Base-by-base conservation (phyloP, 2,888 invertebrate species). In the Encarsia formosa region DNA sequence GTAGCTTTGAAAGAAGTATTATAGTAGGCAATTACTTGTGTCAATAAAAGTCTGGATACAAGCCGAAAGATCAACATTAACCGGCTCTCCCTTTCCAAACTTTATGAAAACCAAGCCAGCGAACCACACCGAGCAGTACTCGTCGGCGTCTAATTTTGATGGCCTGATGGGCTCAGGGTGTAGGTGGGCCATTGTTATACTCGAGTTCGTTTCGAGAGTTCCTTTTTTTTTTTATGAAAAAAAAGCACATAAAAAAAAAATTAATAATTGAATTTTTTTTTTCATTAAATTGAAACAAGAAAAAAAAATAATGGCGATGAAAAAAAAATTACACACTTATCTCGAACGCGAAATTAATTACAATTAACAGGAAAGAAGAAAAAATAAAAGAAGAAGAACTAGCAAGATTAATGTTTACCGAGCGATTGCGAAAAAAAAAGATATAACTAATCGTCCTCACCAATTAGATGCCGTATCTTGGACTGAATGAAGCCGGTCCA, bases 401-500 rank as follows among this genome's bases (percentile, higher is more conserved):
- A n/a, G n/a, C n/a, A n/a, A n/a, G n/a, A n/a, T n/a, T n/a, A n/a
- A n/a, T n/a, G n/a, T n/a, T n/a, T n/a, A n/a, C n/a, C n/a, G n/a
- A n/a, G n/a, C n/a, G n/a, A n/a, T n/a, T n/a, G n/a, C n/a, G n/a
- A n/a, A n/a, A n/a, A n/a, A n/a, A 20, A 31, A 20, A 35, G 19
- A 18, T 45, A 15, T 18, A 5, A 20, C 19, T 42, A 31, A 22
- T 8, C 32, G 32, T 8, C 15, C 24, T 20, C 49, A 53, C 53
- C 54, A 41, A 55, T 55, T 48, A 99, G 82, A 69, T 93, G 86
- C 43, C 99, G 81, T 62, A 99, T 88, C 79, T 94, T 94, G 58
- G 97, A 95, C 76, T 99, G 98, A 18, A 99, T 91, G 59, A 97
- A 81, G 2, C 97, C 97, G 68, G 90, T 89, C 96, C 96, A 97